phyloP scores from a whole-genome alignment of 2,113 vertebrate species.

The Dasyurus viverrinus region DNA sequence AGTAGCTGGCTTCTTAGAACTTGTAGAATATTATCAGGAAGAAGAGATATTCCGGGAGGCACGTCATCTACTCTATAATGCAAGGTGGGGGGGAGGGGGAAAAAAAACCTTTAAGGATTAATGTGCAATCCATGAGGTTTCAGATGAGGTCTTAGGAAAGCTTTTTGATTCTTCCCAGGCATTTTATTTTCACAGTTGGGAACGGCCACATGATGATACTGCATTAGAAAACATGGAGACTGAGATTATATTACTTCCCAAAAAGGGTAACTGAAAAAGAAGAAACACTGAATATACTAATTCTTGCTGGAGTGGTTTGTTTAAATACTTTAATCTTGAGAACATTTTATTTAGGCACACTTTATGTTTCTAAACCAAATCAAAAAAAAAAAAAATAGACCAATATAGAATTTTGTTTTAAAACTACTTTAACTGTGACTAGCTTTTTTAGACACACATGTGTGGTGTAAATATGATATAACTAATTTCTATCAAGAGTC shows the following conservation, averaged over 20 bases:
- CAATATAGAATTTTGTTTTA: not conserved
- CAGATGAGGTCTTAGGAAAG: slow-evolving; percentile 36
- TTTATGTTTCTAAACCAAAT: not conserved
- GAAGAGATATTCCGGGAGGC: slow-evolving; percentile 94
- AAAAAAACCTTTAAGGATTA: slow-evolving; percentile 35
- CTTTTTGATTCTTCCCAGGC: slow-evolving; percentile 20
- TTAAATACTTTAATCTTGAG: no score
- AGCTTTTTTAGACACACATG: not conserved
- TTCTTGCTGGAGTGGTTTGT: not conserved
- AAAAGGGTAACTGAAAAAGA: slow-evolving; percentile 19
- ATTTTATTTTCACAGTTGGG: slow-evolving; percentile 9
- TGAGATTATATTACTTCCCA: slow-evolving; percentile 37
- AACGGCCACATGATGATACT: slow-evolving; percentile 9
- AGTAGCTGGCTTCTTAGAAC: slow-evolving; percentile 95
- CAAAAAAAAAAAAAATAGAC: not conserved
- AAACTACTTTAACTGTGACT: not conserved
- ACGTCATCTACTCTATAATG: slow-evolving; percentile 91
- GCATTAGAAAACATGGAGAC: not conserved
- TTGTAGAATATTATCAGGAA: slow-evolving; percentile 98
- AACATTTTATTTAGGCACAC: not conserved
- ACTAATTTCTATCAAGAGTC: slow-evolving; percentile 31
- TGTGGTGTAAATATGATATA: not conserved
- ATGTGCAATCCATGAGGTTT: slow-evolving; percentile 22
- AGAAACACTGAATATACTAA: not conserved
- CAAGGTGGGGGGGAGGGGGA: slow-evolving; percentile 24